Evolutionary conservation across 2,797 vertebrate species (phyloP).

Genomic region (Mormyrops attenuatus): DNA sequence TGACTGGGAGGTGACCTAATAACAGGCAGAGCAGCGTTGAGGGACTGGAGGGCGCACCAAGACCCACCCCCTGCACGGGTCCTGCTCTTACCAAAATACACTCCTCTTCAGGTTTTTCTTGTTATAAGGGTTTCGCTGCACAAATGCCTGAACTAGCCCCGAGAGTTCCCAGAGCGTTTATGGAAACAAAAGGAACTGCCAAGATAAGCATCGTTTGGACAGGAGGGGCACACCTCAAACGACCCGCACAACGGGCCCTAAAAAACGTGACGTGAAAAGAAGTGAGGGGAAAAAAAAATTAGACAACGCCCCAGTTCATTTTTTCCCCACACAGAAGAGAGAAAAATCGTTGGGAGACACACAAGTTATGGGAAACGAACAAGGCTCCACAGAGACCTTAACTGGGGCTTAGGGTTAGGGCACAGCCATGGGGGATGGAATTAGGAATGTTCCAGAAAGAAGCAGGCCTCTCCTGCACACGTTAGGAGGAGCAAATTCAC

Average conservation of each 20-base stretch:
- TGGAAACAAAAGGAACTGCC: neutral
- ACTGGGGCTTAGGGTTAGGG: neutral
- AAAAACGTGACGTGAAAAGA: neutral
- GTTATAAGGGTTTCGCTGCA: neutral
- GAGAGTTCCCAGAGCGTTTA: neutral
- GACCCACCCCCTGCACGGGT: neutral
- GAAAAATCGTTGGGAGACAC: constrained; percentile 40
- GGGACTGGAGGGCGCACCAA: neutral
- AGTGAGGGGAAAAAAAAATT: neutral
- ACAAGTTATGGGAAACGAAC: neutral
- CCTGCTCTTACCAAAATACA: neutral
- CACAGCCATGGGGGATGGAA: neutral
- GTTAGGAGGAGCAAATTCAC: neutral
- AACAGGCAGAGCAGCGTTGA: neutral
- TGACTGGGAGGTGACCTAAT: neutral
- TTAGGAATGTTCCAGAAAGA: neutral
- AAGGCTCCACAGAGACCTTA: neutral
- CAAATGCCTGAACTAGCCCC: constrained; percentile 15
- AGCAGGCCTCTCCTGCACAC: neutral
- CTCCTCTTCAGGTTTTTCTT: constrained; percentile 17
- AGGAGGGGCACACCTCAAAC: constrained; percentile 4
- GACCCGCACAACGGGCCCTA: neutral
- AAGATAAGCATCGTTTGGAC: constrained; percentile 5
- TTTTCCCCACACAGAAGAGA: neutral
- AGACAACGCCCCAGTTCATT: neutral